These are phyloP conservation scores for Cyrtorhinus lividipennis DNA, from an alignment of 1,140 invertebrate species.

Conservation along the genomic window DNA sequence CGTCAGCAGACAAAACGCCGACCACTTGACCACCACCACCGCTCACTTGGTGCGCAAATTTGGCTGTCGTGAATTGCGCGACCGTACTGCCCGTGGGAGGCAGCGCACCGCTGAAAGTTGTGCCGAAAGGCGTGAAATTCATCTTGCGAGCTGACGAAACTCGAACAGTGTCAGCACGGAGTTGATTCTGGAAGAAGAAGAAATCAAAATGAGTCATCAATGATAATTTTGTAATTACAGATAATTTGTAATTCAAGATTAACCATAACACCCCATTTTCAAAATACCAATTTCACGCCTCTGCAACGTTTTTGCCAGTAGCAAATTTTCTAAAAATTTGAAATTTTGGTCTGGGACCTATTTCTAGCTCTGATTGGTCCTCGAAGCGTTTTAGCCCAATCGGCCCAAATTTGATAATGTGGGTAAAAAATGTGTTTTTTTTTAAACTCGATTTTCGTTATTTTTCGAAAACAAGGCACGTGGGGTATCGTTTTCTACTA, in stretches of 20 bases:
- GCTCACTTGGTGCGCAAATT: constrained; percentile 43
- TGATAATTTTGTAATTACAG: neutral
- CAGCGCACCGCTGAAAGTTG: constrained; percentile 43
- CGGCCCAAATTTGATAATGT: no score
- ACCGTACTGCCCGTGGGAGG: constrained; percentile 35
- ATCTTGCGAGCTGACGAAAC: constrained; percentile 32
- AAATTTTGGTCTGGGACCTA: no score
- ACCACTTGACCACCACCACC: constrained; percentile 35
- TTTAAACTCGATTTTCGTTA: no score
- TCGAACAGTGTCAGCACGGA: neutral
- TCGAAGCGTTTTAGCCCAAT: no score
- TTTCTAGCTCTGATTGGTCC: no score
- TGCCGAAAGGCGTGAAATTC: constrained; percentile 54
- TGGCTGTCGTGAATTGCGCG: constrained; percentile 22
- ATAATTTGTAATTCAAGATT: neutral
- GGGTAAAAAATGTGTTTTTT: neutral
- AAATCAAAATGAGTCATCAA: neutral
- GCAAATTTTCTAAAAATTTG: no score
- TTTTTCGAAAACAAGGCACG: neutral
- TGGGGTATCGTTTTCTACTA: no score
- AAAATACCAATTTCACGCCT: no score
- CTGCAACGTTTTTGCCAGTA: no score
- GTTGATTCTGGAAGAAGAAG: neutral
- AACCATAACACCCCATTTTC: neutral
- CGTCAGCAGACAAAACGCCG: constrained; percentile 41